These are phyloP conservation scores for Cydia pomonella DNA, from an alignment of 1,140 invertebrate genomes.

Conservation along the genomic window DNA sequence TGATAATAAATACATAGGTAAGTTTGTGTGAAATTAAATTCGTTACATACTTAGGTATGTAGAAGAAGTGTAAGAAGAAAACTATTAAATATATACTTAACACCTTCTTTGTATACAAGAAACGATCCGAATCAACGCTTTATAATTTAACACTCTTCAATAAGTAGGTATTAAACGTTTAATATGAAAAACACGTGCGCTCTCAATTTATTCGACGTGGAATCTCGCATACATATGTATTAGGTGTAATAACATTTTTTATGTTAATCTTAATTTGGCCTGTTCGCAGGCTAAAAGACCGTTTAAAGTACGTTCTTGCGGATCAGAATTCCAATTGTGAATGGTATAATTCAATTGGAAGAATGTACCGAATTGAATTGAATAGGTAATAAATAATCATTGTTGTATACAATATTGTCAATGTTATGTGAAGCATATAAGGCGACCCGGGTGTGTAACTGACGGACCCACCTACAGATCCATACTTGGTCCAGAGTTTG, in stretches of 20 bases:
- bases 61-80: too few relatives aligned
- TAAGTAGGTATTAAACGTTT: not conserved
- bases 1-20: too few relatives aligned
- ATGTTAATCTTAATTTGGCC: slow-evolving; percentile 30
- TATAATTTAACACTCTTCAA: too few relatives aligned
- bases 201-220: slow-evolving; percentile 18
- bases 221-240: slow-evolving; percentile 28
- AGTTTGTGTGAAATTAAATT: too few relatives aligned
- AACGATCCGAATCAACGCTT: too few relatives aligned
- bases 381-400: slow-evolving; percentile 11
- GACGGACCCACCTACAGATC: too few relatives aligned
- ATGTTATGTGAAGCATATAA: not conserved
- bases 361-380: slow-evolving; percentile 17
- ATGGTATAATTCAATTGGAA: not conserved
- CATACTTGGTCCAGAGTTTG: too few relatives aligned
- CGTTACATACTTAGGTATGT: too few relatives aligned
- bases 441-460: not conserved
- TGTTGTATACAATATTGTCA: not conserved
- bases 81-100: too few relatives aligned
- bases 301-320: not conserved
- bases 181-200: slow-evolving; percentile 20
- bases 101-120: too few relatives aligned
- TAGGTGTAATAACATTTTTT: slow-evolving; percentile 28
- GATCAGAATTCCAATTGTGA: not conserved
- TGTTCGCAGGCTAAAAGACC: not conserved